These are phyloP conservation scores for Leptopilina myrica DNA, from an alignment of 2,888 invertebrate species.

Conservation along the genomic window DNA sequence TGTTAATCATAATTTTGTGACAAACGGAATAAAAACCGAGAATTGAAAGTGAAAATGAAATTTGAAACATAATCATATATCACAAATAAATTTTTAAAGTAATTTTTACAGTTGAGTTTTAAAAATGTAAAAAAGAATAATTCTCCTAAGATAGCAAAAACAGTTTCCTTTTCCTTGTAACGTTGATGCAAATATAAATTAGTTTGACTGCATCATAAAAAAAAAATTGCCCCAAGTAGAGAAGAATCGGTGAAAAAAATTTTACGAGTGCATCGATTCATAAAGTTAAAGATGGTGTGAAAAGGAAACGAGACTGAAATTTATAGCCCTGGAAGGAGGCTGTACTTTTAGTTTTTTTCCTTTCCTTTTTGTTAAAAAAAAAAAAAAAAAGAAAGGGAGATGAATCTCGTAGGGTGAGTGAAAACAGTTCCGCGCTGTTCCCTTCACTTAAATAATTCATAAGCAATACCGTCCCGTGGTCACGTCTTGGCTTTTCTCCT, in stretches of 20 bases:
- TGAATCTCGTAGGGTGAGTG: constrained; percentile 48
- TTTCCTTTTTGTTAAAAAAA: neutral
- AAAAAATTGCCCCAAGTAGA: too few species aligned
- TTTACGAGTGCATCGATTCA: neutral
- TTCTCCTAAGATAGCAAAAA: too few species aligned
- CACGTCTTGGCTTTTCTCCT: constrained; percentile 71
- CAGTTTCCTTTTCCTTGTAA: too few species aligned
- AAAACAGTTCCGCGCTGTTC: constrained; percentile 53
- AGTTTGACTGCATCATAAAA: too few species aligned
- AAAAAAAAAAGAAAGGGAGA: constrained; percentile 21
- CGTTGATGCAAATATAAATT: too few species aligned
- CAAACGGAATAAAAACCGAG: too few species aligned
- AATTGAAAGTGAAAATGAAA: too few species aligned
- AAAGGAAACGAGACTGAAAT: constrained; percentile 41
- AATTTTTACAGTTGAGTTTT: too few species aligned
- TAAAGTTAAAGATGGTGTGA: constrained; percentile 12
- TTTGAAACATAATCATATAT: too few species aligned
- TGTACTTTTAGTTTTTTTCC: constrained; percentile 32
- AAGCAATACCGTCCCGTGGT: constrained; percentile 72
- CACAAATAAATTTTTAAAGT: too few species aligned
- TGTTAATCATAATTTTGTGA: too few species aligned
- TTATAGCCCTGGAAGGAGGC: constrained; percentile 31
- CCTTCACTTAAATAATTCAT: constrained; percentile 74
- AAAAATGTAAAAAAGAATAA: too few species aligned
- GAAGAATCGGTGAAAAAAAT: neutral